Base-by-base conservation (phyloP, 2,797 vertebrate genomes). In the Sebastes goodei region DNA sequence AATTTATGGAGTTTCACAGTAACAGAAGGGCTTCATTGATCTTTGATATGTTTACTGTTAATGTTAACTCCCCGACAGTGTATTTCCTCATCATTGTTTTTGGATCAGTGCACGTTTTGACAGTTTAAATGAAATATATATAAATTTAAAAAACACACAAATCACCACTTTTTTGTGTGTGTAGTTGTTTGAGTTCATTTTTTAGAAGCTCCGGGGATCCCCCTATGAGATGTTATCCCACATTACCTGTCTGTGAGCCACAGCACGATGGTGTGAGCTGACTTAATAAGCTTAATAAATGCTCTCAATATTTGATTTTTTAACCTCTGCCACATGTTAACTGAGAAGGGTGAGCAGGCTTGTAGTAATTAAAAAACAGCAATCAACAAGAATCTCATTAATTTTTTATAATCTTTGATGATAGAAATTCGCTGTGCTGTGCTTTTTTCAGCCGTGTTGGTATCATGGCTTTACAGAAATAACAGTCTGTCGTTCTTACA, bases 31-130 rank as follows among this genome's bases (percentile, higher is more conserved):
- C 35, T 46, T 67, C 64, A 84, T 66, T 91, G 84, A 87, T 89
- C 85, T 91, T 55, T 83, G 76, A 83, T 84, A 76, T 75, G 30
- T 38, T 49, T 59, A 35, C 59, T 74, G 56, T 75, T 71, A 76
- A 68, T 75, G 67, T 81, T 73, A 83, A 75, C 46, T 76, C 69
- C 2, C 38, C 38, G 57, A 68, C 75, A 52, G 61, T 64, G 9
- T 75, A 21, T 76, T 76, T 63, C 56, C 61, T 62, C 25, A 38
- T 65, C 27, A 71, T 66, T 81, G 70, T 59, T 73, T 80, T 78
- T 71, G 52, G 42, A 78, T 80, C 73, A 52, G 38, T 71, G 67
- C 70, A n/a, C 85, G 64, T 86, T 90, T 87, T 78, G 71, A 85
- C 80, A 78, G 71, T 76, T 65, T 35, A 20, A 42, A 80, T 74